These are phyloP conservation scores for Sepioteuthis lessoniana DNA, from an alignment of 2,888 invertebrate genomes.

Conservation along the genomic window DNA sequence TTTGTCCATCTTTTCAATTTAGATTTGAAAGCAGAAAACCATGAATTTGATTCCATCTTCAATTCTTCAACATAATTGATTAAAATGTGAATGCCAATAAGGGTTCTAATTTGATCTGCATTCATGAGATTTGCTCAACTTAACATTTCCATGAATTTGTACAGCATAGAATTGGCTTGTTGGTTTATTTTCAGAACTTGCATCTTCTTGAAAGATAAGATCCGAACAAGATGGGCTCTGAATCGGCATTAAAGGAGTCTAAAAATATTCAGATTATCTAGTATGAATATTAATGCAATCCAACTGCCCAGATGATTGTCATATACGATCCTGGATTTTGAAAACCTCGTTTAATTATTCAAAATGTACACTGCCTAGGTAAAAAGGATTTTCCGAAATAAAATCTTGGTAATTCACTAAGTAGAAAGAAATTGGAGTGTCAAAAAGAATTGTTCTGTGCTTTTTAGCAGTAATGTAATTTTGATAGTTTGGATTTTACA, in stretches of 20 bases:
- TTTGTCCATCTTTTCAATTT: not conserved
- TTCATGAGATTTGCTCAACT: not conserved
- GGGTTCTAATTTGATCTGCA: slow-evolving; percentile 1
- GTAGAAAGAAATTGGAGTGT: too few relatives aligned
- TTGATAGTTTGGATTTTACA: too few relatives aligned
- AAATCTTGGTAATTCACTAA: too few relatives aligned
- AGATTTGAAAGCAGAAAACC: not conserved
- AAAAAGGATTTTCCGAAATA: too few relatives aligned
- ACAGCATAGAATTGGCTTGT: not conserved
- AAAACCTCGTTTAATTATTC: too few relatives aligned
- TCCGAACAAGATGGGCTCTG: not conserved
- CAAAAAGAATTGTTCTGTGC: too few relatives aligned
- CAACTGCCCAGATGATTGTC: too few relatives aligned
- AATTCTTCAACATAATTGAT: slow-evolving; percentile 33
- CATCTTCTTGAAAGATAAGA: not conserved
- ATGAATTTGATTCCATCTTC: slow-evolving; percentile 8
- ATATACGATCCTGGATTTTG: too few relatives aligned
- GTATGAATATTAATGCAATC: not conserved
- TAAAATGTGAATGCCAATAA: slow-evolving; percentile 6
- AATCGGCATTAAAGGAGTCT: not conserved
- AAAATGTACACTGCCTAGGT: too few relatives aligned
- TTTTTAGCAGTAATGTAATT: too few relatives aligned
- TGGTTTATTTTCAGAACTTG: not conserved
- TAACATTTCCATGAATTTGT: not conserved
- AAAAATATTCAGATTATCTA: not conserved